A percentile compares a stretch with the other conserved stretches of the same genome.
Evolutionary conservation across 2,888 invertebrate species (phyloP).

Genomic region (Idaea straminata): DNA sequence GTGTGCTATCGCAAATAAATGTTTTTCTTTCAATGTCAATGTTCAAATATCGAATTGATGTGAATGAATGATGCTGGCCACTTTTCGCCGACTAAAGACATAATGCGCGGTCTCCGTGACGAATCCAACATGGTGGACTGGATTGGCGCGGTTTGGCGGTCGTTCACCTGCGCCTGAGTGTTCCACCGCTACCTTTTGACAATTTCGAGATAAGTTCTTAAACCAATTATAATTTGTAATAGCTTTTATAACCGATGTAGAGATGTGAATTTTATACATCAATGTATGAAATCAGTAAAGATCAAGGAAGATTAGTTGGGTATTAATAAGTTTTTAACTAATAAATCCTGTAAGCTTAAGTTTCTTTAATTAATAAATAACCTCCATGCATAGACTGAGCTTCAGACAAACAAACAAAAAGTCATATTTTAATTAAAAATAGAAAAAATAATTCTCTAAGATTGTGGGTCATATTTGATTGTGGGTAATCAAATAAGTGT

Average conservation of each 20-base stretch:
- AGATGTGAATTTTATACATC: not conserved
- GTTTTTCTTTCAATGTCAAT: not conserved
- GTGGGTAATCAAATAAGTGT: too few species aligned
- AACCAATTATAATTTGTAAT: slow-evolving; percentile 4
- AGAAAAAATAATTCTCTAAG: too few species aligned
- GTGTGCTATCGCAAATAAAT: too few species aligned
- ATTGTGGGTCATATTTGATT: too few species aligned
- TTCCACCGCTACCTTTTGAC: slow-evolving; percentile 53
- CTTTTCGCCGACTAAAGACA: slow-evolving; percentile 57
- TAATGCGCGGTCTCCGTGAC: slow-evolving; percentile 74
- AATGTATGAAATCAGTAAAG: not conserved
- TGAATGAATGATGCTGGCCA: slow-evolving; percentile 41
- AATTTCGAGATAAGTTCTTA: slow-evolving; percentile 40
- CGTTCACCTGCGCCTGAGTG: slow-evolving; percentile 67
- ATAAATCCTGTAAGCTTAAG: too few species aligned
- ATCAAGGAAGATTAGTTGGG: too few species aligned
- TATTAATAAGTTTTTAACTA: not conserved
- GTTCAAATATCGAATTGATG: slow-evolving; percentile 17
- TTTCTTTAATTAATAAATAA: too few species aligned
- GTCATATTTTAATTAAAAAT: too few species aligned
- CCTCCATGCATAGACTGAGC: too few species aligned
- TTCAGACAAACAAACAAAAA: too few species aligned
- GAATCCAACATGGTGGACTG: slow-evolving; percentile 74
- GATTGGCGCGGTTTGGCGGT: slow-evolving; percentile 75
- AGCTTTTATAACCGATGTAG: not conserved